Evolutionary conservation across 2,888 invertebrate species (phyloP), one percentile per base, ranked within the genome.

Genomic region (Bombylius major): DNA sequence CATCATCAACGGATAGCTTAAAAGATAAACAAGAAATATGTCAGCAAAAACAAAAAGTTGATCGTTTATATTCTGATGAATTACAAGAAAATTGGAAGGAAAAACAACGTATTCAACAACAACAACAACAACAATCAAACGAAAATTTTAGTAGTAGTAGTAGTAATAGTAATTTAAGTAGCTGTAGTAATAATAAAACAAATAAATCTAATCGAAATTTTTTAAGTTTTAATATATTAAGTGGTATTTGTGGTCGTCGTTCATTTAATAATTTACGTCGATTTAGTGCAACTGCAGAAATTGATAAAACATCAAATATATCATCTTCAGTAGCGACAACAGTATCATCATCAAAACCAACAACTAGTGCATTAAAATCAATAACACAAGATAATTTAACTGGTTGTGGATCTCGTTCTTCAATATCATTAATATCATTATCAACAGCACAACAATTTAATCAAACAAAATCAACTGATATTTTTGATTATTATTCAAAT

Each of bases 191-290:
- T 49, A 54, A 45, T 44, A 39, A 5, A 39, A 57, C 6, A 7
- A 56, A 58, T 47, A 54, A 50, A 45, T 53, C 57, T 31, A 55
- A 60, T 12, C 58, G 53, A 42, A 63, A 58, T 54, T 55, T 61
- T 7, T 57, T 62, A 48, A 54, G 60, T 45, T 62, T 65, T 32
- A 62, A 62, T 58, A 55, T 63, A 46, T 51, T 67, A 49, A 65
- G 60, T 48, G 64, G 64, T 33, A 62, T 67, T 54, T 67, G 65
- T 53, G 65, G 65, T 11, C 62, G 62, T 13, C 60, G 63, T 44
- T 60, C 62, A n/a, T 61, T 62, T 49, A 56, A 52, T 33, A 60
- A 58, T 54, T 45, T 64, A 42, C 53, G 53, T 31, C 58, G 59
- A 23, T 42, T 23, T 47, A 50, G 52, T 9, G 51, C 44, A 39